These are phyloP conservation scores for Prosopocoilus inquinatus DNA, from an alignment of 2,888 invertebrate species.

Conservation along the genomic window DNA sequence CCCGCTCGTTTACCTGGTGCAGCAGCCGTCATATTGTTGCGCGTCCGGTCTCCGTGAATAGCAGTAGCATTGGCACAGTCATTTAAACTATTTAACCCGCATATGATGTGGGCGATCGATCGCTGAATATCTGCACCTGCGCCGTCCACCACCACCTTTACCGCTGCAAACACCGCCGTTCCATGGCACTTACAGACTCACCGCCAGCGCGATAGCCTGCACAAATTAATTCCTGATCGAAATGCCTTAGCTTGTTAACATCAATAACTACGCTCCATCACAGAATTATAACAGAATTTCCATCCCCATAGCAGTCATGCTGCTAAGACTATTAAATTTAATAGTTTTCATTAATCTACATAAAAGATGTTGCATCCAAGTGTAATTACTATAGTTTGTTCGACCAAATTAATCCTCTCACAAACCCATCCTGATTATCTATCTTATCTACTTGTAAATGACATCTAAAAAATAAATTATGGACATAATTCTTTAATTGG, in stretches of 20 bases:
- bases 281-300: no score
- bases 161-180: slow-evolving; percentile 3
- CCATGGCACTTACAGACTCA: background rate
- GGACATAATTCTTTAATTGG: no score
- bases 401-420: background rate
- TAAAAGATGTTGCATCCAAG: background rate
- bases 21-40: slow-evolving; percentile 1
- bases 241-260: slow-evolving; percentile 6
- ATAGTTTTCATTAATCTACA: background rate
- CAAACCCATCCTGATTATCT: background rate
- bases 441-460: no score
- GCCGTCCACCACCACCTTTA: slow-evolving; percentile 15
- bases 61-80: slow-evolving; percentile 7
- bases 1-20: slow-evolving; percentile 28
- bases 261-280: background rate
- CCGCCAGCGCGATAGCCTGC: slow-evolving; percentile 19
- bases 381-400: background rate
- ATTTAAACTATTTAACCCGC: slow-evolving; percentile 21
- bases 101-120: slow-evolving; percentile 21
- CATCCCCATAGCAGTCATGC: no score
- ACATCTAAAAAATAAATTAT: no score
- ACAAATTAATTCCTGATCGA: slow-evolving; percentile 12
- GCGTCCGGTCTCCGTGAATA: slow-evolving; percentile 16
- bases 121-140: slow-evolving; percentile 22
- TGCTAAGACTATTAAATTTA: background rate